Conservation (phyloP, 2,888 invertebrate genomes). For the Mesodorylaimus sp. region DNA sequence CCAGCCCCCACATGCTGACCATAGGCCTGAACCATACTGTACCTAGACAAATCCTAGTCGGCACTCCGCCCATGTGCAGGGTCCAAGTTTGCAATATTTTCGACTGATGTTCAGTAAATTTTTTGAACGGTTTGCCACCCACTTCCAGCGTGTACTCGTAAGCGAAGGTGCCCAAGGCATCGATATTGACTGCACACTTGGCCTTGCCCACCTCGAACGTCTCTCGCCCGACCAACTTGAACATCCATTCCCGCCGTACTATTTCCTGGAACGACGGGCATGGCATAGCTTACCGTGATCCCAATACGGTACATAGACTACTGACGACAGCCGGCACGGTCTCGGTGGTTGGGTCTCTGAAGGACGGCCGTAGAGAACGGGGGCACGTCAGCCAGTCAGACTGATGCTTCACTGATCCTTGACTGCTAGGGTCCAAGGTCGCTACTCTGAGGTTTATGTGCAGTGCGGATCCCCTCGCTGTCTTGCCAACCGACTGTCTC, state of each 20-base stretch:
- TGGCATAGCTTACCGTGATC: no score
- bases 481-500: no score
- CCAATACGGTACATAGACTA: no score
- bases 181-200: conserved; percentile 30
- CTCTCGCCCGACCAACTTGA: conserved; percentile 69
- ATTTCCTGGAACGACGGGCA: conserved; percentile 43
- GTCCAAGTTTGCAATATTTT: conserved; percentile 58
- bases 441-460: no score
- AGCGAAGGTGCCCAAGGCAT: conserved; percentile 48
- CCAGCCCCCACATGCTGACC: not conserved
- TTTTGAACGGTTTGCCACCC: conserved; percentile 57
- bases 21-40: conserved; percentile 27
- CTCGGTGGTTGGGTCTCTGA: no score
- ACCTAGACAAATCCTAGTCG: conserved; percentile 51
- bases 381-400: no score
- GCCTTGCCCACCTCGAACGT: conserved; percentile 47
- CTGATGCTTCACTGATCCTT: no score
- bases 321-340: no score
- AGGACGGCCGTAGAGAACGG: no score
- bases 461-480: no score
- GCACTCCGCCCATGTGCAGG: conserved; percentile 33
- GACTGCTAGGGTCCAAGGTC: no score
- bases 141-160: conserved; percentile 63
- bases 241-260: conserved; percentile 66
- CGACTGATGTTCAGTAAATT: conserved; percentile 59